Evolutionary conservation across 2,113 vertebrate genomes (phyloP).

Genomic region (Benthochromis sp.): DNA sequence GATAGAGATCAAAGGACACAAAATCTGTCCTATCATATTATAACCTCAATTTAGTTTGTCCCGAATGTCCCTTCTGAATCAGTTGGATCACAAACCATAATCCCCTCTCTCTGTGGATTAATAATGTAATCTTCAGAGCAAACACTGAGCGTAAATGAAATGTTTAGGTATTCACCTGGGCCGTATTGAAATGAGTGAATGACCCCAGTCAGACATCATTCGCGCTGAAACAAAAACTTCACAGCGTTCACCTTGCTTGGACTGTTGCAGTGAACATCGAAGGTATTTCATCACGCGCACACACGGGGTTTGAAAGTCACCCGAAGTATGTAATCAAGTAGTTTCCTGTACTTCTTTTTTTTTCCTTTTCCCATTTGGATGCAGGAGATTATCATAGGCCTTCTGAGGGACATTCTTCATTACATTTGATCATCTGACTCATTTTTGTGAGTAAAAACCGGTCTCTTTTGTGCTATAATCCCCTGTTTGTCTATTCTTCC

Average conservation of each 20-base stretch:
- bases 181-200: background rate
- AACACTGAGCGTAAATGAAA: slow-evolving; percentile 45
- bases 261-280: slow-evolving; percentile 19
- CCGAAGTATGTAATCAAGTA: slow-evolving; percentile 16
- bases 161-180: slow-evolving; percentile 35
- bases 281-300: slow-evolving; percentile 35
- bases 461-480: background rate
- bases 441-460: slow-evolving; percentile 2
- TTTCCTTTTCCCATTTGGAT: background rate
- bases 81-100: slow-evolving; percentile 28
- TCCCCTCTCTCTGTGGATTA: slow-evolving; percentile 48
- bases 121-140: slow-evolving; percentile 51
- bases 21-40: slow-evolving; percentile 17
- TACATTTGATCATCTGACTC: slow-evolving; percentile 15
- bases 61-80: slow-evolving; percentile 23
- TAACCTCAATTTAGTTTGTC: slow-evolving; percentile 49
- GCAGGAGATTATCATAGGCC: background rate
- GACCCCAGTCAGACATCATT: slow-evolving; percentile 17
- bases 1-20: slow-evolving; percentile 10
- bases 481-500: background rate
- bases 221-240: slow-evolving; percentile 15
- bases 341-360: background rate
- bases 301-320: slow-evolving; percentile 7
- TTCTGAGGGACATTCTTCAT: background rate
- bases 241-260: background rate